Percentiles rank a stretch among this genome's conserved stretches.
Conservation (phyloP, 2,113 vertebrate genomes). For the Strix aluco region DNA sequence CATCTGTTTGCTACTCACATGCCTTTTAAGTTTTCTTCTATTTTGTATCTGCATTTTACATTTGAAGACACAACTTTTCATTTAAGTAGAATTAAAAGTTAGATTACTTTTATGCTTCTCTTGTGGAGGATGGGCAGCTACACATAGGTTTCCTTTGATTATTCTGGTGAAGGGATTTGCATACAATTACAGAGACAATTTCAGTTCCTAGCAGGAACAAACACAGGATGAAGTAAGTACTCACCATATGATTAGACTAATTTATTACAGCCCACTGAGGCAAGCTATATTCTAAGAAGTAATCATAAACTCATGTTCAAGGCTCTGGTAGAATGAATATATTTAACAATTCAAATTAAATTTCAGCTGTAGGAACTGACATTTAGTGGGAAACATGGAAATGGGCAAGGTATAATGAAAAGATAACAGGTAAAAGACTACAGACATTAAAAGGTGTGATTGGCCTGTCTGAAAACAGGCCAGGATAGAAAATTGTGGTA, state of each 20-base stretch:
- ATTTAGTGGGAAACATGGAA: slow-evolving; percentile 28
- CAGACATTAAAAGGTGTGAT: not conserved
- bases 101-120: slow-evolving; percentile 52
- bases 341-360: slow-evolving; percentile 66
- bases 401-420: slow-evolving; percentile 3
- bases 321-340: slow-evolving; percentile 42
- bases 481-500: not conserved
- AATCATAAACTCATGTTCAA: slow-evolving; percentile 67
- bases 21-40: slow-evolving; percentile 30
- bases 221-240: slow-evolving; percentile 63
- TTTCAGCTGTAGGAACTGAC: slow-evolving; percentile 41
- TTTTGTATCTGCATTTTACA: slow-evolving; percentile 31
- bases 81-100: slow-evolving; percentile 54
- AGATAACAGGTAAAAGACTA: slow-evolving; percentile 3
- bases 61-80: slow-evolving; percentile 29
- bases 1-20: not conserved
- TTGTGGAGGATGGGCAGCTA: slow-evolving; percentile 17
- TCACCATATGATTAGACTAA: slow-evolving; percentile 72
- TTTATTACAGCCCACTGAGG: slow-evolving; percentile 68
- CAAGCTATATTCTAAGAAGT: slow-evolving; percentile 58
- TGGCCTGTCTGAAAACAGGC: not conserved
- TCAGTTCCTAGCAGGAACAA: slow-evolving; percentile 68
- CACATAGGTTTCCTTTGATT: slow-evolving; percentile 60
- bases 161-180: slow-evolving; percentile 69
- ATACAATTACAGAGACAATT: slow-evolving; percentile 75